Evolutionary conservation across 2,888 invertebrate genomes (phyloP).

Genomic region (Pomacea canaliculata): DNA sequence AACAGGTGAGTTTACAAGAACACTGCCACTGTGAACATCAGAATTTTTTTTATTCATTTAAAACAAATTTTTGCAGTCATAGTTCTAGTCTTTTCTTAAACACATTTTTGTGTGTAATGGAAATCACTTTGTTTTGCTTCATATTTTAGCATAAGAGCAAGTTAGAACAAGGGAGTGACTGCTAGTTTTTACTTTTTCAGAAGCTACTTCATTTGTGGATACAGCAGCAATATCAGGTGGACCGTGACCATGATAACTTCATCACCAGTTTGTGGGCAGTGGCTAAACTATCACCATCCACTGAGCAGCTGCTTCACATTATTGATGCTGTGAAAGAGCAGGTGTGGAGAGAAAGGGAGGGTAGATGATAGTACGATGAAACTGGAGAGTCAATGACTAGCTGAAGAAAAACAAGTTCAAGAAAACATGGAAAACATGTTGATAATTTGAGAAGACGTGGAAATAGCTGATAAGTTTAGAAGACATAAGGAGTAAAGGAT

Average conservation of each 20-base stretch:
- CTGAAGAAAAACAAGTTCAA: too few relatives aligned
- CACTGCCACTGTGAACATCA: too few relatives aligned
- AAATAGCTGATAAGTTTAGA: too few relatives aligned
- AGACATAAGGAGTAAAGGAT: too few relatives aligned
- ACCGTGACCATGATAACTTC: constrained; percentile 58
- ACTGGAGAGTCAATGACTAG: neutral
- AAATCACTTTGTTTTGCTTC: too few relatives aligned
- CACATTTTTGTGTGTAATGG: too few relatives aligned
- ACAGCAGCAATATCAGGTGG: constrained; percentile 57
- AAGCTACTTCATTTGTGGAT: constrained; percentile 63
- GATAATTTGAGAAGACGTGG: neutral
- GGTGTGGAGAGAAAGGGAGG: constrained; percentile 36
- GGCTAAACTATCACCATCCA: constrained; percentile 58
- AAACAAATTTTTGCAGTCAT: neutral
- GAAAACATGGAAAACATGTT: too few relatives aligned
- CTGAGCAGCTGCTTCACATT: constrained; percentile 58
- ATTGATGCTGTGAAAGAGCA: constrained; percentile 59
- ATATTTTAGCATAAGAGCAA: too few relatives aligned
- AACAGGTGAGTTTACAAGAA: constrained; percentile 47
- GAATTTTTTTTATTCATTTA: neutral
- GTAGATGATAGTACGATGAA: neutral
- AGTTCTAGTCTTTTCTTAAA: too few relatives aligned
- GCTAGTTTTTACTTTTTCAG: constrained; percentile 37
- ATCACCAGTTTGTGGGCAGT: constrained; percentile 62
- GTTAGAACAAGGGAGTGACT: too few relatives aligned